phyloP scores from a whole-genome alignment of 2,113 vertebrate genomes.

The Ahaetulla prasina region DNA sequence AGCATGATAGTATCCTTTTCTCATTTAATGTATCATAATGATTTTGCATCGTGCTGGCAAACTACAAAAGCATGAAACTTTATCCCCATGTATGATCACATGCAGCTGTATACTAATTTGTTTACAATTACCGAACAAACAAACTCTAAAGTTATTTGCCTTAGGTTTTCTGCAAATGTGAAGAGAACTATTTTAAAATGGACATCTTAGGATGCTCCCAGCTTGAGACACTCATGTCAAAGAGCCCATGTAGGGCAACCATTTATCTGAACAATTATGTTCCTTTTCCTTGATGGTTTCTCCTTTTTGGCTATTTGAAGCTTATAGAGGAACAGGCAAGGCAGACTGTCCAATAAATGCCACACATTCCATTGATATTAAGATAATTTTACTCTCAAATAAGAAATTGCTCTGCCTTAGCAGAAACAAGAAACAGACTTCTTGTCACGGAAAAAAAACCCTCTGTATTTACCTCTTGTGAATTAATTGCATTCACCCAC shows the following conservation, averaged over 20 bases:
- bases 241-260: not conserved
- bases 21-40: constrained; percentile 31
- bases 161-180: constrained; percentile 13
- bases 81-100: constrained; percentile 35
- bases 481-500: no score
- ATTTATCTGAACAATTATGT: constrained; percentile 24
- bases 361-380: not conserved
- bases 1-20: constrained; percentile 44
- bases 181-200: constrained; percentile 5
- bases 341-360: constrained; percentile 2
- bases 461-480: no score
- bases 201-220: constrained; percentile 22
- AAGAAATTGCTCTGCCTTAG: not conserved
- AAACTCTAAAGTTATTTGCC: constrained; percentile 14
- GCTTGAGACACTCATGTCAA: constrained; percentile 16
- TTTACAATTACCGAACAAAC: constrained; percentile 26
- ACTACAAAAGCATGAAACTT: constrained; percentile 26
- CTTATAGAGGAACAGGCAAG: not conserved
- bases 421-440: no score
- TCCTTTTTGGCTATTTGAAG: constrained; percentile 1
- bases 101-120: constrained; percentile 44
- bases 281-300: not conserved
- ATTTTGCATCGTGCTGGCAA: constrained; percentile 25
- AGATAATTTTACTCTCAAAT: not conserved
- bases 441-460: no score